Evolutionary conservation across 2,888 invertebrate species (phyloP).

Genomic region (Neoscelio sp.): DNA sequence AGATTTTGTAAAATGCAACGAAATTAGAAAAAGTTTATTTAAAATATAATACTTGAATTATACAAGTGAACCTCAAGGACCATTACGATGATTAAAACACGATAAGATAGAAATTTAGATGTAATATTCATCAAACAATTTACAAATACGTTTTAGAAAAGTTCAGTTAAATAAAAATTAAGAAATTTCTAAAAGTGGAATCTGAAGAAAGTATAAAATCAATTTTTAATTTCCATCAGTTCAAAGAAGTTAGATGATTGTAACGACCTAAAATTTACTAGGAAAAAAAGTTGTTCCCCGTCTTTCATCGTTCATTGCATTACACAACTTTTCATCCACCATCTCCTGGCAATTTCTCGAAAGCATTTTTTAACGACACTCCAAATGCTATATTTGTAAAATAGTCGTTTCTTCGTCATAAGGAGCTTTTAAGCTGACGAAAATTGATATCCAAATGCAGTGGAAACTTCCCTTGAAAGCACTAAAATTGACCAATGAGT

Average conservation of each 20-base stretch:
- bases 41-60: too few relatives aligned
- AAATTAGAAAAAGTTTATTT: too few relatives aligned
- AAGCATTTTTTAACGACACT: neutral
- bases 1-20: too few relatives aligned
- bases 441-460: neutral
- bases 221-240: slow-evolving; percentile 9
- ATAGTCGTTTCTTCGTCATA: neutral
- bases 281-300: neutral
- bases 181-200: too few relatives aligned
- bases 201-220: neutral
- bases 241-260: neutral
- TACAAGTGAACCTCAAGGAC: too few relatives aligned
- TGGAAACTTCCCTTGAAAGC: neutral
- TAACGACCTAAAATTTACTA: neutral
- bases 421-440: neutral
- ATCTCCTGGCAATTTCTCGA: neutral
- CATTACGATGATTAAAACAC: too few relatives aligned
- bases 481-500: neutral
- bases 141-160: slow-evolving; percentile 5
- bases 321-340: neutral
- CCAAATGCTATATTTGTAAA: neutral
- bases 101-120: neutral
- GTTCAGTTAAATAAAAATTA: neutral
- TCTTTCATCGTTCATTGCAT: neutral
- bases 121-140: slow-evolving; percentile 13